A percentile compares a stretch with the other conserved stretches of the same genome.
Conservation (phyloP, 2,113 vertebrate genomes). For the Baryphthengus martii region DNA sequence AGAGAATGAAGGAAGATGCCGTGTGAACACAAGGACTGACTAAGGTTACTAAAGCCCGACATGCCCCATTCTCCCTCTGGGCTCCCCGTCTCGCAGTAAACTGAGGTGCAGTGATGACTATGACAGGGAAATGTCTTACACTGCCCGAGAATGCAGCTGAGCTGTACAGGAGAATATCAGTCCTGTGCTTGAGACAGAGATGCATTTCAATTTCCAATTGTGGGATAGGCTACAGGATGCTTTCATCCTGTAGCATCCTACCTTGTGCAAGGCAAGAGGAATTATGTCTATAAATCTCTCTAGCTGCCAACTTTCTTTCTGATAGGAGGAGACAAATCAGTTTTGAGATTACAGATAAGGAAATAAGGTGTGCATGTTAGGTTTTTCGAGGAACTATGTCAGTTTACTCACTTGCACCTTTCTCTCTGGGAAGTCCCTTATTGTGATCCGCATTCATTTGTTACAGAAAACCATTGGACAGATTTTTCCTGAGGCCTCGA, state of each 20-base stretch:
- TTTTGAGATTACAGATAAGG: background rate
- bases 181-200: background rate
- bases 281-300: background rate
- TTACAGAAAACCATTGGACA: background rate
- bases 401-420: background rate
- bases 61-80: background rate
- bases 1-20: background rate
- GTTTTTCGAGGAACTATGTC: background rate
- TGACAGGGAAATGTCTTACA: background rate
- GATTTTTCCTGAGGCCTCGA: background rate
- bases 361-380: background rate
- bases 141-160: background rate
- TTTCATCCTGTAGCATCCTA: background rate
- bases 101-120: too few species aligned
- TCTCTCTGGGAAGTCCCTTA: background rate
- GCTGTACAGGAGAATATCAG: background rate
- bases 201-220: background rate
- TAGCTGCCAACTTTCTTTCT: background rate
- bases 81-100: rapidly evolving
- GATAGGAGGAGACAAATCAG: background rate
- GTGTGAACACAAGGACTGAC: rapidly evolving
- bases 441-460: background rate
- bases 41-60: background rate
- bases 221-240: background rate
- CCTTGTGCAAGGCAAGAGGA: background rate